Base-by-base conservation (phyloP, 2,797 vertebrate species). In the Amblyopsis hoosieri region DNA sequence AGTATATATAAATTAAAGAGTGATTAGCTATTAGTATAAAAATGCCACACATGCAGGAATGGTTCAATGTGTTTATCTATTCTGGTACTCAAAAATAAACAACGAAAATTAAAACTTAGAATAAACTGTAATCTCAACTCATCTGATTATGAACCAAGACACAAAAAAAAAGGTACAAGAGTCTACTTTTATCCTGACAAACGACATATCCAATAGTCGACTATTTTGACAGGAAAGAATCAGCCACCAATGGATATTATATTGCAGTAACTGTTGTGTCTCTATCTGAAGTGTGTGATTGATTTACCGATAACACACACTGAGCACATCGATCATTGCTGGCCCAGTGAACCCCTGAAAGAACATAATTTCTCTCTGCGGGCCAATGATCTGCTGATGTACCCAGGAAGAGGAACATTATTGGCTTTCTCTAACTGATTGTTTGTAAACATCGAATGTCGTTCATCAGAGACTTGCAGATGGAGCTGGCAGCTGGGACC, bases 401-500 rank as follows among this genome's bases (percentile, higher is more conserved):
- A 48, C 17, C 23, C 49, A 56, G 61, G 69, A 66, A 70, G 69
- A 54, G 59, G 56, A 68, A 62, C 46, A 62, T 75, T 67, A 85
- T 82, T 75, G 72, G 69, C 49, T 70, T 64, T 80, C 62, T 53
- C 19, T 2, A 45, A 54, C 65, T 69, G 58, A 52, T 11, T 71
- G 71, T 80, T 76, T 77, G 81, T 78, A 70, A 76, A 80, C 75
- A 70, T 42, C 58, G 46, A 54, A 37, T 9, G 9, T 67, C 71
- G 62, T 52, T 51, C 23, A 69, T 67, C 64, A 63, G 54, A 14
- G 48, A 12, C 15, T 60, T 12, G 65, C 76, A 81, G 64, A 78
- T 54, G 78, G 67, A 66, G 67, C 57, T 2, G 62, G 33, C 70
- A 69, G 72, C 62, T 62, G 67, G 67, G 14, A 31, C 45, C 31